Percentiles rank a stretch among this genome's conserved stretches.
phyloP scores from a whole-genome alignment of 2,888 invertebrate genomes.

The Drosophila recens region DNA sequence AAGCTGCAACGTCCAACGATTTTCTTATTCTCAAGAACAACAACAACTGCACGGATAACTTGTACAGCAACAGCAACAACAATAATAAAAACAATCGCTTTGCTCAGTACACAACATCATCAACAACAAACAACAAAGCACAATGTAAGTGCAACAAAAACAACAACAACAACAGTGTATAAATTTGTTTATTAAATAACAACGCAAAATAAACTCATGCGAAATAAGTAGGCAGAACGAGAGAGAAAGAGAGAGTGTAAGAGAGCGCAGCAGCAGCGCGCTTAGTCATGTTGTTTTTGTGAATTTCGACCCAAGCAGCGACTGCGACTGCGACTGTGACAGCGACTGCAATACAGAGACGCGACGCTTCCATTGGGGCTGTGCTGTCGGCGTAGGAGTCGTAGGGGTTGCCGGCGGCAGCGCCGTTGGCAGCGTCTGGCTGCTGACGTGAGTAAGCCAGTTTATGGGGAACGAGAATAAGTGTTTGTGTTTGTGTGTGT shows the following conservation, averaged over 20 bases:
- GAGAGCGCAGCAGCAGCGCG: constrained; percentile 51
- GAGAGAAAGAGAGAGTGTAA: constrained; percentile 12
- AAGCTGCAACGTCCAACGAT: constrained; percentile 65
- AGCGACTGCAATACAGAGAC: constrained; percentile 15
- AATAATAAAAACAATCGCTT: constrained; percentile 30
- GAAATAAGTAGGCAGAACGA: constrained; percentile 21
- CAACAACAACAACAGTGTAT: constrained; percentile 30
- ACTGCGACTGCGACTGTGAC: constrained; percentile 12
- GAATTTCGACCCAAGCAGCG: constrained; percentile 64
- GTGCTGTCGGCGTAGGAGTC: constrained; percentile 56
- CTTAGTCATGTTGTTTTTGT: constrained; percentile 77
- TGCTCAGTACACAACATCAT: constrained; percentile 35
- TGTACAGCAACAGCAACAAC: constrained; percentile 38
- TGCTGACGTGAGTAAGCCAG: constrained; percentile 67
- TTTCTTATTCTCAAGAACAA: constrained; percentile 54
- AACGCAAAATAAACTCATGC: constrained; percentile 60
- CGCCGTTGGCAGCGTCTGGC: constrained; percentile 66
- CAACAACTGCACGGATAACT: constrained; percentile 52
- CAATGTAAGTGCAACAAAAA: constrained; percentile 60
- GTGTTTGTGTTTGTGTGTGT: constrained; percentile 19
- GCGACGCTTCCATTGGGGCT: constrained; percentile 48
- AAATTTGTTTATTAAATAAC: constrained; percentile 55
- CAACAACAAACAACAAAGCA: constrained; percentile 40
- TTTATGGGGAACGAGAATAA: constrained; percentile 52
- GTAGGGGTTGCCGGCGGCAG: constrained; percentile 74